Evolutionary conservation across 2,113 vertebrate species (phyloP).

Genomic region (Sebastes schlegelii): DNA sequence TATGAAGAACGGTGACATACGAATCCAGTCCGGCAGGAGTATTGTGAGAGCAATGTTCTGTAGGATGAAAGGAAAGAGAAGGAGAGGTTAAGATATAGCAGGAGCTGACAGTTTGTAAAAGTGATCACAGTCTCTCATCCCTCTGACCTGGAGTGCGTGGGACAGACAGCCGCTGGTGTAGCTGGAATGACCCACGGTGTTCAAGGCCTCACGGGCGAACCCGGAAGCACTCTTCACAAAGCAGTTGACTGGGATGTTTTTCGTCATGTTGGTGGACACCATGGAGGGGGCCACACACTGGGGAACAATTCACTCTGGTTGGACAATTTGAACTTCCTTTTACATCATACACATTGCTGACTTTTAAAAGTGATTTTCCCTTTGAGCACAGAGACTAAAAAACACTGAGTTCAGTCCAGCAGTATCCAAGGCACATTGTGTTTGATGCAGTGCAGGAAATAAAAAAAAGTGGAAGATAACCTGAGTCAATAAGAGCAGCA

Average conservation of each 20-base stretch:
- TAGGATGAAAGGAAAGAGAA: conserved; percentile 1
- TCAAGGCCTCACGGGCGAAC: conserved; percentile 80
- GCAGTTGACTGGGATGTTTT: conserved; percentile 7
- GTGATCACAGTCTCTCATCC: background rate
- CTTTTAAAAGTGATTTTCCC: background rate
- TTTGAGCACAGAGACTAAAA: background rate
- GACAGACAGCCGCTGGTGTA: conserved; percentile 82
- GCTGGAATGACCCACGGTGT: conserved; percentile 84
- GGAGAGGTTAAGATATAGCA: background rate
- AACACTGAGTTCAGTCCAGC: background rate
- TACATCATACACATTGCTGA: background rate
- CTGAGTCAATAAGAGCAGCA: background rate
- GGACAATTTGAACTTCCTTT: background rate
- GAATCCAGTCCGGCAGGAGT: conserved; percentile 78
- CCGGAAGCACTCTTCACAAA: conserved; percentile 71
- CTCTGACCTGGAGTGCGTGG: conserved; percentile 83
- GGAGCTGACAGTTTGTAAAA: background rate
- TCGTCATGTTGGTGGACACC: conserved; percentile 84
- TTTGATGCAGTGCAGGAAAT: background rate
- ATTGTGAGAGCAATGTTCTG: conserved; percentile 66
- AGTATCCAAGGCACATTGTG: background rate
- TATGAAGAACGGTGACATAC: conserved; percentile 71
- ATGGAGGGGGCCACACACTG: conserved; percentile 82
- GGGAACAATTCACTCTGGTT: background rate
- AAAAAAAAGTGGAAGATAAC: background rate